Conservation (phyloP, 2,113 vertebrate species). For the Gymnarchus niloticus region DNA sequence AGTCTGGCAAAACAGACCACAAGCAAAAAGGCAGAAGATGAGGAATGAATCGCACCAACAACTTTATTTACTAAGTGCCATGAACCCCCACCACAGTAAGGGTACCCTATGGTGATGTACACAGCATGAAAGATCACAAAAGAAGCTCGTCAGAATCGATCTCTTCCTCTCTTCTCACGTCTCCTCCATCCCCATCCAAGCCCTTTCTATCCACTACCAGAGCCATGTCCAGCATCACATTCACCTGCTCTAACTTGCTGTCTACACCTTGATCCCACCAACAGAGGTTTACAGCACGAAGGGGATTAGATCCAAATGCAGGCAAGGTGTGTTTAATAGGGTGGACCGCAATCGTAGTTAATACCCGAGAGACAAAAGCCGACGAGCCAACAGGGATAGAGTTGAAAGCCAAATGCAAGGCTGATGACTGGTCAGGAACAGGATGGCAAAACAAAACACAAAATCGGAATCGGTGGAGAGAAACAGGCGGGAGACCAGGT, state of each 20-base stretch:
- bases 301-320: too few relatives aligned
- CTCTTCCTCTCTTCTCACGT: background rate
- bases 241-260: background rate
- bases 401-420: too few relatives aligned
- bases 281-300: too few relatives aligned
- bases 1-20: background rate
- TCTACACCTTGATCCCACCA: background rate
- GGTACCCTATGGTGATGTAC: background rate
- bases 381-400: too few relatives aligned
- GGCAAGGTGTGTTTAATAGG: too few relatives aligned
- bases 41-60: background rate
- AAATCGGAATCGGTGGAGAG: too few relatives aligned
- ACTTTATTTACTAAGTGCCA: background rate
- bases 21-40: background rate
- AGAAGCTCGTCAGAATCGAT: background rate
- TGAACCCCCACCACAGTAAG: background rate
- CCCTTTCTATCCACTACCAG: background rate
- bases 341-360: too few relatives aligned
- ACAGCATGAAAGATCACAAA: background rate
- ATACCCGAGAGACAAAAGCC: too few relatives aligned
- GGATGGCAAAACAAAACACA: too few relatives aligned
- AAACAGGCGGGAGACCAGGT: too few relatives aligned
- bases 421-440: too few relatives aligned
- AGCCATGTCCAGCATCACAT: background rate
- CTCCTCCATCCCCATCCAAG: background rate